A percentile compares a stretch with the other conserved stretches of the same genome.
Evolutionary conservation across 2,888 invertebrate genomes (phyloP).

Genomic region (Notodromas monacha): DNA sequence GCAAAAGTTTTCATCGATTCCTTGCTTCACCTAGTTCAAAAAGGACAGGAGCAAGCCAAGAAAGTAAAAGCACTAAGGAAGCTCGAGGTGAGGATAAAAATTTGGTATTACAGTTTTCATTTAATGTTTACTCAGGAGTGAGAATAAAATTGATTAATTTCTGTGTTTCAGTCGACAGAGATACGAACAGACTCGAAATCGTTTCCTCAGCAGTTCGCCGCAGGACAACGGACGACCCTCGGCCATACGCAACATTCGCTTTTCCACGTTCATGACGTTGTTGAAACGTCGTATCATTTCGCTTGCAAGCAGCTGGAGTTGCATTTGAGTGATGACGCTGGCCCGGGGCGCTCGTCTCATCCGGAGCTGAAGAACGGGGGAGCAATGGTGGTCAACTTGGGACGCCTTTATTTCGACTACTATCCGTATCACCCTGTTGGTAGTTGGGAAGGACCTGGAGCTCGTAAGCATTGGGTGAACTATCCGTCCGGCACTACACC

Average conservation of each 20-base stretch:
- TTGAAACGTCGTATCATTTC: conserved; percentile 89
- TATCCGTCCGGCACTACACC: no score
- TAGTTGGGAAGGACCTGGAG: no score
- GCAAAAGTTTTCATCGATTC: conserved; percentile 64
- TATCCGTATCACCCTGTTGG: conserved; percentile 86
- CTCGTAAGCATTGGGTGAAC: conserved; percentile 45
- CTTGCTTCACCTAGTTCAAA: conserved; percentile 40
- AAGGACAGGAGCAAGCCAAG: conserved; percentile 24
- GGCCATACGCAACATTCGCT: no score
- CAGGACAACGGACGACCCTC: no score
- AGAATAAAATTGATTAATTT: no score
- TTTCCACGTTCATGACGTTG: no score
- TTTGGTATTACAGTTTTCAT: no score
- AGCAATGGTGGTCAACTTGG: conserved; percentile 61
- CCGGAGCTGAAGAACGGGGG: conserved; percentile 59
- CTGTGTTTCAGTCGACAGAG: no score
- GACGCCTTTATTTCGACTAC: conserved; percentile 41
- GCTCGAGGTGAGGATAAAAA: conserved; percentile 29
- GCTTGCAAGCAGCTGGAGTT: conserved; percentile 59
- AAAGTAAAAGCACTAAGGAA: background rate
- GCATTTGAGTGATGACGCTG: conserved; percentile 81
- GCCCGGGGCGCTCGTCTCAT: conserved; percentile 46
- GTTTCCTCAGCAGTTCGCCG: no score
- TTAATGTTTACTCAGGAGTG: no score
- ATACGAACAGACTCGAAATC: no score